Conservation (phyloP, 2,113 vertebrate genomes). For the Polypterus senegalus region DNA sequence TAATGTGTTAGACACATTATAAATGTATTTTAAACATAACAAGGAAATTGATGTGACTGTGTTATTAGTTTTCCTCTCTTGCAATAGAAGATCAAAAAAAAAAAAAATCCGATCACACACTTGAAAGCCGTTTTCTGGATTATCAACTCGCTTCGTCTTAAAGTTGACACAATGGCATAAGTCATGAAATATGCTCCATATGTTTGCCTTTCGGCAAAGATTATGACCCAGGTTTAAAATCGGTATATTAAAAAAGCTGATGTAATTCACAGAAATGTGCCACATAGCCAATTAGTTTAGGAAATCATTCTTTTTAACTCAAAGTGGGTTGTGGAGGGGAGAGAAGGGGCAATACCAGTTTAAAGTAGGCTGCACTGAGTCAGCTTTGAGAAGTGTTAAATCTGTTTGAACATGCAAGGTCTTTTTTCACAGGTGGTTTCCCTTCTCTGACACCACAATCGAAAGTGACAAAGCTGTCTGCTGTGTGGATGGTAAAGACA, state of each 20-base stretch:
- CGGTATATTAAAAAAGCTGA: not conserved
- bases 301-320: too few species aligned
- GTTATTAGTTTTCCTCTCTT: too few species aligned
- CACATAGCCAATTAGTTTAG: not conserved
- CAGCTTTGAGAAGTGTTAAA: too few species aligned
- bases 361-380: too few species aligned
- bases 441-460: too few species aligned
- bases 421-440: too few species aligned
- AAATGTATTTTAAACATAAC: not conserved
- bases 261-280: not conserved
- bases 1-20: not conserved
- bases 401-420: too few species aligned
- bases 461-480: too few species aligned
- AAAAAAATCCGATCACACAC: not conserved
- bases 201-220: slow-evolving; percentile 3
- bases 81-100: too few species aligned
- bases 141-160: not conserved
- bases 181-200: slow-evolving; percentile 1
- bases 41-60: not conserved
- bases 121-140: not conserved
- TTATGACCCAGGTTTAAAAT: not conserved
- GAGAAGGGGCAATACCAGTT: too few species aligned
- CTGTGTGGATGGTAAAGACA: too few species aligned
- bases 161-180: not conserved
- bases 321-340: too few species aligned